Evolutionary conservation across 2,888 invertebrate genomes (phyloP).

Genomic region (Tiphia femorata): DNA sequence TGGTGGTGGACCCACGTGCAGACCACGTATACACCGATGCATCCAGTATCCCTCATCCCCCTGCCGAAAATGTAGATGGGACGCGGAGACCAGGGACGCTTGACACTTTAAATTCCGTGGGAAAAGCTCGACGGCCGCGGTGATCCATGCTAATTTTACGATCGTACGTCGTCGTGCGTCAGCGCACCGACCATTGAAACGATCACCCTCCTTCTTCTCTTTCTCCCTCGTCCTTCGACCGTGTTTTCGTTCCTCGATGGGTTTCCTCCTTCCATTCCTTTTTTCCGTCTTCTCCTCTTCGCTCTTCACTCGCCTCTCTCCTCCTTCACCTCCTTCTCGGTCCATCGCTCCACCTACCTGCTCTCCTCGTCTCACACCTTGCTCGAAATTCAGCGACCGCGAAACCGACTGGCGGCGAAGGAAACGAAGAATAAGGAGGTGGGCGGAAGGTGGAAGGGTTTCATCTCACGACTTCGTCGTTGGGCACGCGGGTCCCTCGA

Average conservation of each 20-base stretch:
- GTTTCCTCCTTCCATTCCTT: no score
- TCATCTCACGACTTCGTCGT: background rate
- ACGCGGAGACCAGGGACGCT: no score
- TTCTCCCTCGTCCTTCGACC: background rate
- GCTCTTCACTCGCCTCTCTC: background rate
- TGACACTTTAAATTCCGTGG: slow-evolving; percentile 28
- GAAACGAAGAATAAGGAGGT: background rate
- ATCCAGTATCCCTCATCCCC: no score
- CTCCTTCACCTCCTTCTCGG: background rate
- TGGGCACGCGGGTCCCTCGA: background rate
- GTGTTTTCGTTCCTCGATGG: no score
- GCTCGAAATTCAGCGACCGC: background rate
- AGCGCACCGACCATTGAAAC: background rate
- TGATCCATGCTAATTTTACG: slow-evolving; percentile 33
- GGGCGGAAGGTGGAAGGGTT: background rate
- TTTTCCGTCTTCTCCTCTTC: background rate
- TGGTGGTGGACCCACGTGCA: no score
- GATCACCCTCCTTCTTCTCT: background rate
- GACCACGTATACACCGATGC: no score
- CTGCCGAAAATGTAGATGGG: no score
- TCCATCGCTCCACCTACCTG: background rate
- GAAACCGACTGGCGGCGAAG: background rate
- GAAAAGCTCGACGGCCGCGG: slow-evolving; percentile 19
- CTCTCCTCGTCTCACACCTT: background rate
- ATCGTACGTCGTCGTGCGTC: slow-evolving; percentile 16